Conservation (phyloP, 2,888 invertebrate genomes). For the Caenorhabditis becei region DNA sequence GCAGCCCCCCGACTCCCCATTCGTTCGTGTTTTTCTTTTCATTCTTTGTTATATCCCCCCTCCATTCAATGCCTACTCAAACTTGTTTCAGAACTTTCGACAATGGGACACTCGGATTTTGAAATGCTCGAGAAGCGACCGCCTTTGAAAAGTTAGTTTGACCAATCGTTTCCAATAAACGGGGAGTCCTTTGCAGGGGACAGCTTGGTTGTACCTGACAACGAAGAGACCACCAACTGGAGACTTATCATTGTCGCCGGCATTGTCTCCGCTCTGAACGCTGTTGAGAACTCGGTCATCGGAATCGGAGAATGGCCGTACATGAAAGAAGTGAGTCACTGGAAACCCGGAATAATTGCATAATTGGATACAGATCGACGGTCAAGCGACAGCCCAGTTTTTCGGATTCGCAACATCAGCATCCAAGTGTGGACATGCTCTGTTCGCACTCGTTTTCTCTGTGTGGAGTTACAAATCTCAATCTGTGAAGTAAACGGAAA, state of each 20-base stretch:
- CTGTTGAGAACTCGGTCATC: conserved; percentile 66
- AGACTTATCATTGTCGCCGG: conserved; percentile 58
- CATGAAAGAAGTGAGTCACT: conserved; percentile 63
- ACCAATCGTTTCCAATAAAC: neutral
- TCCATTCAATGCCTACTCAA: neutral
- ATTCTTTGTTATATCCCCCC: neutral
- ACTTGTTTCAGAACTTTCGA: conserved; percentile 1
- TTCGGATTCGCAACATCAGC: conserved; percentile 70
- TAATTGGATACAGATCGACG: conserved; percentile 64
- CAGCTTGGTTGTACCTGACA: conserved; percentile 43
- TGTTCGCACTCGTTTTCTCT: conserved; percentile 69
- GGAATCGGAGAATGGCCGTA: conserved; percentile 72
- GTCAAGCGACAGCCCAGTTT: conserved; percentile 65
- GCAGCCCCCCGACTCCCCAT: neutral
- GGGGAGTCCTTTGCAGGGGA: conserved; percentile 18
- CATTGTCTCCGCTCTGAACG: conserved; percentile 57
- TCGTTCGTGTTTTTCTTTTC: conserved; percentile 15
- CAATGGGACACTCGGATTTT: conserved; percentile 32
- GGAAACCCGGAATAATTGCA: neutral
- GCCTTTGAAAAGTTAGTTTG: conserved; percentile 39
- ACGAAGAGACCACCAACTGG: conserved; percentile 64
- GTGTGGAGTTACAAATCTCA: conserved; percentile 68
- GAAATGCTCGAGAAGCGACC: conserved; percentile 42
- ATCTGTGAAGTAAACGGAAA: conserved; percentile 54
- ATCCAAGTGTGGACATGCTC: conserved; percentile 69